Evolutionary conservation across 2,888 invertebrate species (phyloP).

Genomic region (Amphipyra berbera): DNA sequence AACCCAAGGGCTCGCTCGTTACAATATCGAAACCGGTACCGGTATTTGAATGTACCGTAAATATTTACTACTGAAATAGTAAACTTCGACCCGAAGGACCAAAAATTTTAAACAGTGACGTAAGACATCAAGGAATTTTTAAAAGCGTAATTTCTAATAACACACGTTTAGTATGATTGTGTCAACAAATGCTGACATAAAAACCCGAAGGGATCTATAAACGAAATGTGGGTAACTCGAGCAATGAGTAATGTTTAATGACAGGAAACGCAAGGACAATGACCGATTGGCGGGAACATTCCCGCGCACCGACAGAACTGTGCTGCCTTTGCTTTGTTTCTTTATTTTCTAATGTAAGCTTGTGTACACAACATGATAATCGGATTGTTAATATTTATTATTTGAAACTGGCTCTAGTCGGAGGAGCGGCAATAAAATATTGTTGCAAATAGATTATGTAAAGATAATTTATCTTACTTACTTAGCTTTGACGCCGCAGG

Average conservation of each 20-base stretch:
- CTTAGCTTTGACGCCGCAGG: neutral
- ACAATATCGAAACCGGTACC: too few species aligned
- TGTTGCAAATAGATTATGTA: constrained; percentile 5
- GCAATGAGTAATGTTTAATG: constrained; percentile 71
- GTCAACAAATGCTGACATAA: constrained; percentile 46
- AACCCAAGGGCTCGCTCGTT: too few species aligned
- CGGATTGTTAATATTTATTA: constrained; percentile 40
- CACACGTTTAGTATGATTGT: constrained; percentile 11
- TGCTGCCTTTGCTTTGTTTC: constrained; percentile 58
- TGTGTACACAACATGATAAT: constrained; percentile 40
- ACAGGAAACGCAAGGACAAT: constrained; percentile 76
- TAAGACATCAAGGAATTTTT: constrained; percentile 30
- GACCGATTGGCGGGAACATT: constrained; percentile 73
- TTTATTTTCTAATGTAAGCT: constrained; percentile 51
- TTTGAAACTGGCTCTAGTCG: constrained; percentile 10
- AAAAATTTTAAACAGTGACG: constrained; percentile 15
- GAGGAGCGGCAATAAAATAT: neutral
- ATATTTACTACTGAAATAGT: neutral
- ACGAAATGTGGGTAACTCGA: constrained; percentile 63
- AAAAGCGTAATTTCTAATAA: neutral
- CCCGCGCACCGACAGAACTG: constrained; percentile 53
- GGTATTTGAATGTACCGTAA: constrained; percentile 15
- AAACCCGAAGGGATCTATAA: constrained; percentile 55
- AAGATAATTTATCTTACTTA: constrained; percentile 3
- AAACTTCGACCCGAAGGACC: constrained; percentile 16